phyloP scores from a whole-genome alignment of 2,888 invertebrate genomes.

The Geotrupes spiniger region DNA sequence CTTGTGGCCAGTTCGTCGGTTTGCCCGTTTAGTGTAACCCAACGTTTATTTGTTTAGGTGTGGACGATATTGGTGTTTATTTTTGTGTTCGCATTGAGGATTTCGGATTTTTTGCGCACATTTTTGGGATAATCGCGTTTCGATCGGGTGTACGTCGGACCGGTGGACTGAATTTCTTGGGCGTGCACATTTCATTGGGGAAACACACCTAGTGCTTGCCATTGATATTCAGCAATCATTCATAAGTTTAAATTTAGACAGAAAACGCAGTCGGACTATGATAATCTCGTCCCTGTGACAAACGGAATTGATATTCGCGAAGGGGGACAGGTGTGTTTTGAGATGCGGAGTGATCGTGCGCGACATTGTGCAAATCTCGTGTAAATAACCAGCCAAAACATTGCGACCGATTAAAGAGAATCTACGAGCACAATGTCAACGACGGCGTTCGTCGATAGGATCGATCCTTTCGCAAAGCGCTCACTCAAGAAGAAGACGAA shows the following conservation, averaged over 20 bases:
- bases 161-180: slow-evolving; percentile 39
- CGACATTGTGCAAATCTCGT: slow-evolving; percentile 36
- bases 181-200: slow-evolving; percentile 45
- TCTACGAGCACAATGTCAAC: slow-evolving; percentile 59
- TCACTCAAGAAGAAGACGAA: slow-evolving; percentile 97
- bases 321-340: slow-evolving; percentile 32
- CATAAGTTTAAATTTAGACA: slow-evolving; percentile 32
- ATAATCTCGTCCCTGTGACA: slow-evolving; percentile 42
- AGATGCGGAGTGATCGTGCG: slow-evolving; percentile 42
- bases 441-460: slow-evolving; percentile 96
- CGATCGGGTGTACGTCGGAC: slow-evolving; percentile 20
- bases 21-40: slow-evolving; percentile 44
- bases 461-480: slow-evolving; percentile 98
- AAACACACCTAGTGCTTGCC: slow-evolving; percentile 45
- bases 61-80: slow-evolving; percentile 16
- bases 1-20: slow-evolving; percentile 45
- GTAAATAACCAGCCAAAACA: slow-evolving; percentile 24
- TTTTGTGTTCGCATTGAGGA: slow-evolving; percentile 7
- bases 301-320: slow-evolving; percentile 32
- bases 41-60: slow-evolving; percentile 14
- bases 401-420: slow-evolving; percentile 14
- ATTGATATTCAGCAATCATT: slow-evolving; percentile 47
- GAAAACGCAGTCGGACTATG: slow-evolving; percentile 37
- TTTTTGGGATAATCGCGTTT: slow-evolving; percentile 19
- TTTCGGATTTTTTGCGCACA: slow-evolving; percentile 21